Base-by-base conservation (phyloP, 2,888 invertebrate genomes). In the Leptinotarsa tumamoca region DNA sequence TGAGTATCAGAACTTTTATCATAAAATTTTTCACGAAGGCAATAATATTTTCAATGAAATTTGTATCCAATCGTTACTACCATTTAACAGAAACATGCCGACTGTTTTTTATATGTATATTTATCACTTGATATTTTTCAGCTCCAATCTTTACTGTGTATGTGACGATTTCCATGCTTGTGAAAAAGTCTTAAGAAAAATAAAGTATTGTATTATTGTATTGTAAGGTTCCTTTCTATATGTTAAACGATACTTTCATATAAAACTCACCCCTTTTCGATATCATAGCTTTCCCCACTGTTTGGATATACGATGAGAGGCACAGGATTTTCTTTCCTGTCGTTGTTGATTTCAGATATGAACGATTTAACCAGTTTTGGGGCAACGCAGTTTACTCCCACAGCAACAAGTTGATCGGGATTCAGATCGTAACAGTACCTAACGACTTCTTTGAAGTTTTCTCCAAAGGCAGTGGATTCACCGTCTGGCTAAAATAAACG, bases 221-320 rank as follows among this genome's bases (percentile, higher is more conserved):
- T 21, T 21, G 21, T 21, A 1, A 33, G 5, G 5, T 33, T 33
- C 5, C 5, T 33, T 33, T 33, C 5, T 33, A 33, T 23, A 10
- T 10, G 33, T 43, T 43, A 33, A 27, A 27, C 1, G 43, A 23
- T 27, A 56, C n/a, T 21, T 56, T 56, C 1, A n/a, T 23, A 18
- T 58, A 68, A 33, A 67, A 84, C 90, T 89, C 90, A 93, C 94
- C 93, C 92, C 85, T 91, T 90, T 84, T 91, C 90, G 72, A 93
- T 91, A 83, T 91, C 92, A 90, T 95, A 96, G 85, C 91, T 92
- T 88, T 96, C 96, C 71, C 98, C 98, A 84, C 96, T 96, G 87
- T 98, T 98, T 4, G 98, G 97, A 89, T 98, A 98, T 43, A 95
- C 96, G 74, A 98, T 93, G 73, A 97, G 89, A 3, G 96, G 95